Percentiles rank a stretch among this genome's conserved stretches.
phyloP scores from a whole-genome alignment of 30 jellyfish, hydroid and myxozoan species.

The Haliclystus octoradiatus region DNA sequence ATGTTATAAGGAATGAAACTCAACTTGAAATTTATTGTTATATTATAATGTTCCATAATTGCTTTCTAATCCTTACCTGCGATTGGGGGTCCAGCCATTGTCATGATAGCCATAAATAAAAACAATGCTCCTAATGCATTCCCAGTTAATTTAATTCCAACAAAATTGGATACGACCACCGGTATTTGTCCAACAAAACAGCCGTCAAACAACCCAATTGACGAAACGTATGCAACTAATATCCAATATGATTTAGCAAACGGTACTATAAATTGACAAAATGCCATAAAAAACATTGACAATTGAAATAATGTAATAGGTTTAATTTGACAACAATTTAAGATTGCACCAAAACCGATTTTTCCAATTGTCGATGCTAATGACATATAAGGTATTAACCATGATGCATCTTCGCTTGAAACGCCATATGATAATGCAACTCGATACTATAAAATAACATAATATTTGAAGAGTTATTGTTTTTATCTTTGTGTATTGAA shows the following conservation, averaged over 20 bases:
- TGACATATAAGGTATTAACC: slow-evolving; percentile 32
- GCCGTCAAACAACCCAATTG: slow-evolving; percentile 42
- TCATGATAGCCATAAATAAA: slow-evolving; percentile 23
- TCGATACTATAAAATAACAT: neutral
- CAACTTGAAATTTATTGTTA: no score
- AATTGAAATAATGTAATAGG: slow-evolving; percentile 19
- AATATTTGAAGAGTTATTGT: neutral
- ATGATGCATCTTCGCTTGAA: slow-evolving; percentile 21
- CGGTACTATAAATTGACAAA: slow-evolving; percentile 31
- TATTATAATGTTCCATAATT: neutral
- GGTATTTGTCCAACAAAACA: slow-evolving; percentile 51
- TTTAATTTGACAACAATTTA: slow-evolving; percentile 15
- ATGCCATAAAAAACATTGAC: slow-evolving; percentile 49
- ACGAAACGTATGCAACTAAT: slow-evolving; percentile 13
- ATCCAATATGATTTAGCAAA: slow-evolving; percentile 6
- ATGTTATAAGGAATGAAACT: neutral
- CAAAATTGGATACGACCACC: slow-evolving; percentile 23
- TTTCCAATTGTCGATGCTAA: slow-evolving; percentile 35
- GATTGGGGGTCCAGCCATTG: slow-evolving; percentile 55
- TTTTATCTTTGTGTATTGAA: neutral
- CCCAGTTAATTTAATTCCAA: slow-evolving; percentile 30
- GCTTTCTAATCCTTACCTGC: slow-evolving; percentile 29
- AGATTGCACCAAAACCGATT: slow-evolving; percentile 25
- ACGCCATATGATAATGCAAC: neutral
- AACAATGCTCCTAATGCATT: slow-evolving; percentile 35